phyloP scores from a whole-genome alignment of 1,140 invertebrate species.

The Lineus longissimus region DNA sequence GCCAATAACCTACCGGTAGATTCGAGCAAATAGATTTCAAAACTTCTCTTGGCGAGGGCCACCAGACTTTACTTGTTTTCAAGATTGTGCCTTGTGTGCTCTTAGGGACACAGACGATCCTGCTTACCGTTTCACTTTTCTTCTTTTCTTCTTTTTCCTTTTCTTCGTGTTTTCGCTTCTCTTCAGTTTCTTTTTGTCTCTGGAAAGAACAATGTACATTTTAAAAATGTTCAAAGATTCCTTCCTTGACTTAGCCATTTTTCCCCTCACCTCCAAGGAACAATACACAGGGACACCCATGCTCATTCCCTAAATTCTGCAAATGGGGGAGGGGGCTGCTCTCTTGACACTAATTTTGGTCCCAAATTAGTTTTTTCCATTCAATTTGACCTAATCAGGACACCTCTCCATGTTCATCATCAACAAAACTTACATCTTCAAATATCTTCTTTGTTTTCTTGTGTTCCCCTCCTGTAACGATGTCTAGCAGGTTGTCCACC shows the following conservation, averaged over 20 bases:
- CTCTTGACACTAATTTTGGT: too few species aligned
- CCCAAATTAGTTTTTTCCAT: too few species aligned
- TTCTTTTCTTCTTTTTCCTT: conserved; percentile 1
- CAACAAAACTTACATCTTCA: conserved; percentile 59
- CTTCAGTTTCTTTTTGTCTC: conserved; percentile 10
- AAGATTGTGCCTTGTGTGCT: not conserved
- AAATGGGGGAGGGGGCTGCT: not conserved
- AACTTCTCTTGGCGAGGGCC: not conserved
- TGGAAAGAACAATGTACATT: not conserved
- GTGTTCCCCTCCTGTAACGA: conserved; percentile 80
- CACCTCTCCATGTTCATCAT: conserved; percentile 31
- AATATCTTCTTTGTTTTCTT: conserved; percentile 68
- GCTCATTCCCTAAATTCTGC: not conserved
- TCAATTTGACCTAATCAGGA: too few species aligned
- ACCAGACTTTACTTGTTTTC: too few species aligned
- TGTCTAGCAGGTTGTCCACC: conserved; percentile 79
- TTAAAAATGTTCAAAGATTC: too few species aligned
- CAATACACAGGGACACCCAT: not conserved
- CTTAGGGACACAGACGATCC: not conserved
- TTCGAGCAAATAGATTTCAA: not conserved
- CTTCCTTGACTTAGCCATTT: too few species aligned
- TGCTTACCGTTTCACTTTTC: not conserved
- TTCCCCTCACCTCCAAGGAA: too few species aligned
- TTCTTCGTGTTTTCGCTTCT: not conserved
- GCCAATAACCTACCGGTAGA: conserved; percentile 1